These are phyloP conservation scores for Lycocerus yunnanus DNA, from an alignment of 2,888 invertebrate species.

Conservation along the genomic window DNA sequence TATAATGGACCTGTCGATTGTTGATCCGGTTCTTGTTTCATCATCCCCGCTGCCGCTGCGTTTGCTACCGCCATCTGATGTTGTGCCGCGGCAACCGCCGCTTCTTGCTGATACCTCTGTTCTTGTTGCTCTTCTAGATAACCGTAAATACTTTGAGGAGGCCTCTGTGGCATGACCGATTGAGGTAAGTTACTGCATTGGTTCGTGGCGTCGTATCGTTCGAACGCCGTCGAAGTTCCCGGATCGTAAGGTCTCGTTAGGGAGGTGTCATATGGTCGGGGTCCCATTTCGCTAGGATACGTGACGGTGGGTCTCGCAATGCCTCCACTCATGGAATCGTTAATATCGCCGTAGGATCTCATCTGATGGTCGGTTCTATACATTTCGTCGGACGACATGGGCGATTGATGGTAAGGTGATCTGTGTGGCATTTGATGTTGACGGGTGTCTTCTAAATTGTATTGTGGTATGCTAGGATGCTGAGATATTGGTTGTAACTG, in stretches of 20 bases:
- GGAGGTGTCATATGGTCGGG: conserved; percentile 58
- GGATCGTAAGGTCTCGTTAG: conserved; percentile 61
- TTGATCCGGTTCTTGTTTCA: conserved; percentile 72
- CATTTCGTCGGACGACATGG: conserved; percentile 61
- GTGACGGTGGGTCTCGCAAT: conserved; percentile 64
- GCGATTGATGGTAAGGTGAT: conserved; percentile 68
- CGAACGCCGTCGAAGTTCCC: conserved; percentile 64
- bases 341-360: conserved; percentile 66
- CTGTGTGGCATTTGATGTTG: conserved; percentile 59
- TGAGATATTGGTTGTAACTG: conserved; percentile 57
- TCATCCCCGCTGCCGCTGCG: conserved; percentile 60
- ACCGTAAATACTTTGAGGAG: conserved; percentile 65
- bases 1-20: conserved; percentile 76
- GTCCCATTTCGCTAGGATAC: conserved; percentile 61
- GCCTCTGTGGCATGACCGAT: conserved; percentile 56
- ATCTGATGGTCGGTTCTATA: conserved; percentile 52
- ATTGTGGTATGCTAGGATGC: conserved; percentile 54
- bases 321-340: conserved; percentile 60
- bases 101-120: conserved; percentile 65
- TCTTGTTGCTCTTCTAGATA: conserved; percentile 65
- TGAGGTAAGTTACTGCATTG: conserved; percentile 57
- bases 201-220: conserved; percentile 63
- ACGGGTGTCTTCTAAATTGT: conserved; percentile 59
- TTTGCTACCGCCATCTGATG: conserved; percentile 60
- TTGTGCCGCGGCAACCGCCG: conserved; percentile 56